phyloP scores from a whole-genome alignment of 2,113 vertebrate genomes.

The Dicrurus megarhynchus region DNA sequence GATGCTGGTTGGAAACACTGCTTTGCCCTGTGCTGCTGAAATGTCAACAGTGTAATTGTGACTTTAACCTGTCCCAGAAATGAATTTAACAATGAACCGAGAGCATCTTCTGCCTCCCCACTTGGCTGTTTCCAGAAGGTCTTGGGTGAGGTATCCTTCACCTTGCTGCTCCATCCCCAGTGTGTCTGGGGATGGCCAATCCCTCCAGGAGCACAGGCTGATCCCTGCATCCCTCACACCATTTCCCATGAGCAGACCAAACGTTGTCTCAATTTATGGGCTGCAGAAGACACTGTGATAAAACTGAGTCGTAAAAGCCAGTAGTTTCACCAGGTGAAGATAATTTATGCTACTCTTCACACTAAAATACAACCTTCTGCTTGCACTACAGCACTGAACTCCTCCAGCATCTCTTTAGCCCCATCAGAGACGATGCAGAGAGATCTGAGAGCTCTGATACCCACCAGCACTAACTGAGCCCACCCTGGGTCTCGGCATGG shows the following conservation, averaged over 20 bases:
- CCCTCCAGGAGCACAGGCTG: not conserved
- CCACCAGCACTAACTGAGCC: not conserved
- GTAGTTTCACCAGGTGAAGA: not conserved
- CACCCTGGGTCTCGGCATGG: not conserved
- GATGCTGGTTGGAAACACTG: not conserved
- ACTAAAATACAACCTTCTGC: not conserved
- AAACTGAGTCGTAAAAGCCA: not conserved
- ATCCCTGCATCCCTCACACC: accelerated
- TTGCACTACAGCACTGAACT: not conserved
- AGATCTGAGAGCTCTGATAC: not conserved
- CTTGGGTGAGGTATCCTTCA: not conserved
- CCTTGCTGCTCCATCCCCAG: not conserved
- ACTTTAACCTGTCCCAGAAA: not conserved
- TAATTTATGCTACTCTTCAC: not conserved
- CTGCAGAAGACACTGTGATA: not conserved
- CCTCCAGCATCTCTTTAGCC: not conserved
- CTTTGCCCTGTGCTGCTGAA: not conserved
- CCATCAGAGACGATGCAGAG: not conserved
- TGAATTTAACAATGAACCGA: not conserved
- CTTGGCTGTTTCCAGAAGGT: not conserved
- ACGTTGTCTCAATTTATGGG: not conserved
- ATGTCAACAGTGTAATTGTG: not conserved
- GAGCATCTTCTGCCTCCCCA: not conserved
- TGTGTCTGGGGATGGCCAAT: accelerated
- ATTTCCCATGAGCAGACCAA: not conserved